Percentiles rank a stretch among this genome's conserved stretches.
phyloP scores from a whole-genome alignment of 2,888 invertebrate species.

The Ochlodes sylvanus region DNA sequence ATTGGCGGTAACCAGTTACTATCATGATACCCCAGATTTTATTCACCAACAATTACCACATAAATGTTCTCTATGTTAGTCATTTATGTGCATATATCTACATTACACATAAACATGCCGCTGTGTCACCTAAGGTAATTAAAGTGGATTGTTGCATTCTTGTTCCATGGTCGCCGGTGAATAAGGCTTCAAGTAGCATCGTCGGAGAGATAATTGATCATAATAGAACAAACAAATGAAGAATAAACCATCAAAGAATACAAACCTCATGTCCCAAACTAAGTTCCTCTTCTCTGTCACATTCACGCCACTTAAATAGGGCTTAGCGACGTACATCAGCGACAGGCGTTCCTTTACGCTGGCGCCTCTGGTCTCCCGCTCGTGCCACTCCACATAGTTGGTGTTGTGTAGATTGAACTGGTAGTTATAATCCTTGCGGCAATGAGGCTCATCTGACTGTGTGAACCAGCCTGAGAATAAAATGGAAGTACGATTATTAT shows the following conservation, averaged over 20 bases:
- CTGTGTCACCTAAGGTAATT: too few relatives aligned
- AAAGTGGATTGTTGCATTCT: too few relatives aligned
- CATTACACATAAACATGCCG: too few relatives aligned
- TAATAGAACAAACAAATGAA: slow-evolving; percentile 2
- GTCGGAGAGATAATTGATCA: background rate
- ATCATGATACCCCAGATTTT: too few relatives aligned
- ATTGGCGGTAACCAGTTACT: too few relatives aligned
- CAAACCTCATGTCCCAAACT: slow-evolving; percentile 90
- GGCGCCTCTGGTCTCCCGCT: slow-evolving; percentile 89
- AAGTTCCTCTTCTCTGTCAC: slow-evolving; percentile 96
- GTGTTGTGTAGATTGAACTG: slow-evolving; percentile 87
- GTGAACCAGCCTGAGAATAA: slow-evolving; percentile 89
- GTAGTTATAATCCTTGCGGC: slow-evolving; percentile 94
- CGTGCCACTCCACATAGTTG: slow-evolving; percentile 94
- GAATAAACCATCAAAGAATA: slow-evolving; percentile 6
- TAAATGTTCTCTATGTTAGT: too few relatives aligned
- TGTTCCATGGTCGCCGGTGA: too few relatives aligned
- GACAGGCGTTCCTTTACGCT: slow-evolving; percentile 88
- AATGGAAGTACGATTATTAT: background rate
- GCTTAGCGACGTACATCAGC: slow-evolving; percentile 91
- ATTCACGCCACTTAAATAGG: slow-evolving; percentile 92
- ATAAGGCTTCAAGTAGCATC: background rate
- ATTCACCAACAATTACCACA: too few relatives aligned
- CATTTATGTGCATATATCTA: too few relatives aligned
- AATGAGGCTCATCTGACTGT: slow-evolving; percentile 91